Evolutionary conservation across 2,113 vertebrate species (phyloP), one percentile per base, ranked within the genome.

Genomic region (Cryptotis parvus): DNA sequence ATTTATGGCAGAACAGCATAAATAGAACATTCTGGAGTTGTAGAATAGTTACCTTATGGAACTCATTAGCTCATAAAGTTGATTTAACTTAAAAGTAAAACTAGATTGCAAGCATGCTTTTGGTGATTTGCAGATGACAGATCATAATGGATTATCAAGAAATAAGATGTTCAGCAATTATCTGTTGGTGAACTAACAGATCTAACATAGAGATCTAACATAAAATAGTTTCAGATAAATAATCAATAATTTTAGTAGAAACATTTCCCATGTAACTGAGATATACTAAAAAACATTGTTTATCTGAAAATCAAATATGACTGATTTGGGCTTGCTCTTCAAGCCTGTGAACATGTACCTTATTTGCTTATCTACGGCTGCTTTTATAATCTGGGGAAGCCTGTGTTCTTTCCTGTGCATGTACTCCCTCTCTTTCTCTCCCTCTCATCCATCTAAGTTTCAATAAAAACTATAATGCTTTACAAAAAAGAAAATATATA

Each of bases 61-160:
- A 94, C n/a, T 88, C 75, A 91, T 88, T 90, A 85, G 87, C 55
- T 82, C 35, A 41, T 12, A 70, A 89, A 63, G 27, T 39, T 68
- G 61, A 90, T 76, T 72, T 26, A 92, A 14, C 18, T 86, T 37
- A 43, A 77, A 88, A 90, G 79, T 0, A 86, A 31, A 95, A 37
- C 49, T 52, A 77, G 75, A 89, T 88, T n/a, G 8, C 41, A 83
- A 96, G 37, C 80, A 94, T 33, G 9, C 10, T 77, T 91, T 92
- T 73, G 80, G 83, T 83, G 68, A 52, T 77, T 77, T 84, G 63
- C 87, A 24, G 55, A 69, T 80, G 84, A 80, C 43, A 85, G 16
- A 80, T 61, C 85, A 45, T 68, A 87, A 72, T 55, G 37, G 31
- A 20, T 78, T 92, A n/a, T 45, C 41, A 75, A 89, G 52, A 24